Base-by-base conservation (phyloP, 2,888 invertebrate genomes). In the Thalpophila matura region DNA sequence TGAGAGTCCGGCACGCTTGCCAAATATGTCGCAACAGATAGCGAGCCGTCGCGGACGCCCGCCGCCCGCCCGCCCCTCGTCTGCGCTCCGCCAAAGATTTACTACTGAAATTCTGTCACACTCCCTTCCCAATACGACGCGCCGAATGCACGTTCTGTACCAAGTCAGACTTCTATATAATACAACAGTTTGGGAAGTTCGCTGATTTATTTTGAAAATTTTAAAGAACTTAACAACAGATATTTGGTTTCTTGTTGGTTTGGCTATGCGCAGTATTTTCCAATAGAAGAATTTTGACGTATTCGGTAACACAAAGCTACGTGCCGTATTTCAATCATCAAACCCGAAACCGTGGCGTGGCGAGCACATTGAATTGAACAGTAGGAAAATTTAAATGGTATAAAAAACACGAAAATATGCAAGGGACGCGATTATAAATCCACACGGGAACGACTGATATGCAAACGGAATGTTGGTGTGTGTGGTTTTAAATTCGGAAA, bases 1-100 rank as follows among this genome's bases (percentile, higher is more conserved):
- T 89, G 81, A 73, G 74, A 81, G 87, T 85, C 84, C 86, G 74
- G 79, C 78, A 76, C 83, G 82, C 86, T 92, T 93, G 93, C 94
- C 94, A 94, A 94, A 93, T 93, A 91, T 91, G 92, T 92, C 92
- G 89, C 88, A 83, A 87, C 87, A 88, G 90, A 91, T 91, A 92
- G 86, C 86, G 81, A 50, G 61, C 78, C 75, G 51, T 75, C 64
- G 74, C 71, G 66, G 60, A 57, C 54, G 62, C 29, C 51, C 55
- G 31, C 56, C 33, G 47, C 58, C 54, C 55, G 20, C 58, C 71
- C 76, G 60, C 74, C 50, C 59, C 37, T 38, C 56, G 38, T 65
- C 61, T 73, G 77, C 78, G 67, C 77, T 80, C 69, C 54, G 73
- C 61, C 54, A 59, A 57, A 87, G 87, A 91, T 91, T 91, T 89